A percentile compares a stretch with the other conserved stretches of the same genome.
These are phyloP conservation scores for Canis aureus DNA, from an alignment of 2,113 vertebrate species.

Conservation along the genomic window DNA sequence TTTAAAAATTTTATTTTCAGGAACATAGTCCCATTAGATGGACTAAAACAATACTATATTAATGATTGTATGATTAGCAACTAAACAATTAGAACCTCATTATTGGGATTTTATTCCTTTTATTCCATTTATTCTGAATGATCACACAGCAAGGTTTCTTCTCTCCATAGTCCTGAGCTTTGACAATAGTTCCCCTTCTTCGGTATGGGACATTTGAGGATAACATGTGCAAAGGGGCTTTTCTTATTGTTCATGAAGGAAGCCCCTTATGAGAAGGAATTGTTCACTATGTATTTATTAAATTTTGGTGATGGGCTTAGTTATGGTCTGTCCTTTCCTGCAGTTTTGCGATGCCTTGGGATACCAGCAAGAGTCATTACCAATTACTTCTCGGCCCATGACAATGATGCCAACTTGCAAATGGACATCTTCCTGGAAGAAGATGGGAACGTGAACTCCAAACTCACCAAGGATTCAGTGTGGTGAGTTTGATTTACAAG, in stretches of 20 bases:
- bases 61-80: neutral
- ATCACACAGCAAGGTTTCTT: neutral
- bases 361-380: slow-evolving; percentile 95
- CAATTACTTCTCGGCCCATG: slow-evolving; percentile 97
- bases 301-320: neutral
- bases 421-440: slow-evolving; percentile 94
- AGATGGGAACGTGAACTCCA: slow-evolving; percentile 89
- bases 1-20: neutral
- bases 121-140: neutral
- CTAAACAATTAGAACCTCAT: neutral
- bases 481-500: slow-evolving; percentile 90
- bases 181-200: neutral
- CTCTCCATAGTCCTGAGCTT: neutral
- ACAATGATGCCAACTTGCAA: slow-evolving; percentile 96
- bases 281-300: neutral
- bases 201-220: neutral
- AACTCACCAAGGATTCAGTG: slow-evolving; percentile 93
- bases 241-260: neutral
- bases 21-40: neutral
- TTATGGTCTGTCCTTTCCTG: neutral
- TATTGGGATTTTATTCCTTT: neutral
- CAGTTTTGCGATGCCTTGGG: slow-evolving; percentile 96
- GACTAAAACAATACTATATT: neutral
- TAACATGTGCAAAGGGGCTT: neutral
- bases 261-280: too few relatives aligned